phyloP scores from a whole-genome alignment of 1,140 invertebrate genomes.

The Melanaphis sacchari region DNA sequence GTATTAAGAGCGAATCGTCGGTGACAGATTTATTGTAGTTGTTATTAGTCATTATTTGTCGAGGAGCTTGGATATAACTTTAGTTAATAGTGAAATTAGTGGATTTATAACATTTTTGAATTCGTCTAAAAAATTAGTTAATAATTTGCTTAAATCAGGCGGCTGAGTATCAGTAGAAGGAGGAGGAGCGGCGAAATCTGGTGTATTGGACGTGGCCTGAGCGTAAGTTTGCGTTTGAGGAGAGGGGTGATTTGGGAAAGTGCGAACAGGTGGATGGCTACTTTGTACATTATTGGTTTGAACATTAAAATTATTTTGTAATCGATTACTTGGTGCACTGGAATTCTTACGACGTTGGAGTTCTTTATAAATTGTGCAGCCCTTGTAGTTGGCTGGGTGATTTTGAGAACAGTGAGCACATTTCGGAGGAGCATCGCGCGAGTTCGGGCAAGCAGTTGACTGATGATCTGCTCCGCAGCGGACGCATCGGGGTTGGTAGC shows the following conservation, averaged over 20 bases:
- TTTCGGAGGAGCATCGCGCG: conserved; percentile 61
- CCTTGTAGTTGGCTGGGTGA: conserved; percentile 61
- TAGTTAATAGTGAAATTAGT: no score
- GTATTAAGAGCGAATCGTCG: no score
- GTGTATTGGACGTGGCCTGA: no score
- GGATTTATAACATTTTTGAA: no score
- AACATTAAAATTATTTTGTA: background rate
- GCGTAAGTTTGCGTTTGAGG: background rate
- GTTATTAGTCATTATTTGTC: no score
- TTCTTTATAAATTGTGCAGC: conserved; percentile 60
- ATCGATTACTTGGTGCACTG: background rate
- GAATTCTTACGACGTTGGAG: conserved; percentile 36
- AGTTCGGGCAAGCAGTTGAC: conserved; percentile 63
- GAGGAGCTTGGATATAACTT: no score
- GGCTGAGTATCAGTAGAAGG: no score
- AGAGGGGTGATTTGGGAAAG: background rate
- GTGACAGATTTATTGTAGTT: no score
- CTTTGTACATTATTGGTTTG: background rate
- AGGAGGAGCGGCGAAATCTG: no score
- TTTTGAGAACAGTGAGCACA: conserved; percentile 62
- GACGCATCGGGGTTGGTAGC: conserved; percentile 61
- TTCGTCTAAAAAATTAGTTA: no score
- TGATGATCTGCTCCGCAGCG: conserved; percentile 63
- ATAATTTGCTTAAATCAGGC: no score
- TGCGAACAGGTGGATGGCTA: background rate